phyloP scores from a whole-genome alignment of 2,113 vertebrate genomes.

The Gymnorhina tibicen region DNA sequence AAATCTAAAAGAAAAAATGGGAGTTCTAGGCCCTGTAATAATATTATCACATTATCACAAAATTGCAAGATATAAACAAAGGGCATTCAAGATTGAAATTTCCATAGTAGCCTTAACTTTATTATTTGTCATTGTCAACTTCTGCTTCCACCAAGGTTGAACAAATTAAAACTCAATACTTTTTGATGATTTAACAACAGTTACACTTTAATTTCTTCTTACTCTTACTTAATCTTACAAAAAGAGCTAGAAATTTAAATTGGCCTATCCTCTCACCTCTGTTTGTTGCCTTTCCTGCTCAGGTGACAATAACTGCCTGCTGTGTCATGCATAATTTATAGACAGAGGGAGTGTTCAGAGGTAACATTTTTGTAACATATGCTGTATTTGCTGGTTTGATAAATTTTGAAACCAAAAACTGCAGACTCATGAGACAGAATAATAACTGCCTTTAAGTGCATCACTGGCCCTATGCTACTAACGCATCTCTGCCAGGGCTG shows the following conservation, averaged over 20 bases:
- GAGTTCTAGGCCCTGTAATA: background rate
- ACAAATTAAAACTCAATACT: background rate
- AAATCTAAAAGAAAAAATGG: background rate
- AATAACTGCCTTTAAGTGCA: background rate
- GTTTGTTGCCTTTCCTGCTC: background rate
- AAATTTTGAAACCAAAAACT: background rate
- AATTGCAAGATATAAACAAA: background rate
- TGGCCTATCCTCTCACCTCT: background rate
- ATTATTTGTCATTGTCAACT: background rate
- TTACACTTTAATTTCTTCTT: background rate
- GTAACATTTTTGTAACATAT: background rate
- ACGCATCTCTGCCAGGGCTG: background rate
- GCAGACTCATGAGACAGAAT: background rate
- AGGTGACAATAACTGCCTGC: background rate
- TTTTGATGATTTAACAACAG: background rate
- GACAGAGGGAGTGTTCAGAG: background rate
- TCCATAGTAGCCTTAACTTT: background rate
- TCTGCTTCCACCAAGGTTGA: accelerated
- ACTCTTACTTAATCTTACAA: background rate
- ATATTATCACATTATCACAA: background rate
- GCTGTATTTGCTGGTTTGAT: background rate
- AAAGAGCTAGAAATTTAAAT: background rate
- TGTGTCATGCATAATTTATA: background rate
- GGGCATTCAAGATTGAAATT: background rate
- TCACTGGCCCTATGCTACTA: background rate